phyloP scores from a whole-genome alignment of 2,888 invertebrate species.

The Rhaphigaster nebulosa region DNA sequence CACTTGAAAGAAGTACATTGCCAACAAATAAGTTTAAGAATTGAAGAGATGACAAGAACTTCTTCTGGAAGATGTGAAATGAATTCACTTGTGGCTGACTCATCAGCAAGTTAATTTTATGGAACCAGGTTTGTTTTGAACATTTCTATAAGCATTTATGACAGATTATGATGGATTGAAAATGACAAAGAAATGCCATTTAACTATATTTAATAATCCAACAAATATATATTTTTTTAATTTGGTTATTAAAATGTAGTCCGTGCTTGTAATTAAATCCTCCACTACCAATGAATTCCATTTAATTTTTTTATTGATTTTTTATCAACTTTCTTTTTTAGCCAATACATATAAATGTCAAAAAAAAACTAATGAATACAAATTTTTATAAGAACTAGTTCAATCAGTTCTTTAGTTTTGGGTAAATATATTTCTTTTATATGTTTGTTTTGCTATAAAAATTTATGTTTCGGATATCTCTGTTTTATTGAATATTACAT shows the following conservation, averaged over 20 bases:
- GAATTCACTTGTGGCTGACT: not conserved
- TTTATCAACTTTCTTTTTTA: not conserved
- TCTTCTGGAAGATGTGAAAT: not conserved
- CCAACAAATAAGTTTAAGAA: not conserved
- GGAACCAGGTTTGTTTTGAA: not conserved
- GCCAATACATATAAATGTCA: no score
- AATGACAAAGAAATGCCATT: not conserved
- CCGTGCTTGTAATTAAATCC: not conserved
- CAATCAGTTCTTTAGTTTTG: not conserved
- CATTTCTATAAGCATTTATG: not conserved
- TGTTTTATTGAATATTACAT: not conserved
- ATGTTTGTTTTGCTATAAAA: not conserved
- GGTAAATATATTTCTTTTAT: not conserved
- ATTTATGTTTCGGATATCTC: not conserved
- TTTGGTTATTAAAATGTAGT: not conserved
- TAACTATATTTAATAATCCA: not conserved
- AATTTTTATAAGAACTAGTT: not conserved
- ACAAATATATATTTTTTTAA: not conserved
- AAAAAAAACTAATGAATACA: not conserved
- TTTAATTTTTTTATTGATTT: no score
- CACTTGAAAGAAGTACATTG: not conserved
- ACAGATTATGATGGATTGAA: not conserved
- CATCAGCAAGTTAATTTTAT: constrained; percentile 26
- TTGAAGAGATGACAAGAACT: not conserved
- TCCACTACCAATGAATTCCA: not conserved